phyloP scores from a whole-genome alignment of 2,113 vertebrate species.

The Mirounga angustirostris region DNA sequence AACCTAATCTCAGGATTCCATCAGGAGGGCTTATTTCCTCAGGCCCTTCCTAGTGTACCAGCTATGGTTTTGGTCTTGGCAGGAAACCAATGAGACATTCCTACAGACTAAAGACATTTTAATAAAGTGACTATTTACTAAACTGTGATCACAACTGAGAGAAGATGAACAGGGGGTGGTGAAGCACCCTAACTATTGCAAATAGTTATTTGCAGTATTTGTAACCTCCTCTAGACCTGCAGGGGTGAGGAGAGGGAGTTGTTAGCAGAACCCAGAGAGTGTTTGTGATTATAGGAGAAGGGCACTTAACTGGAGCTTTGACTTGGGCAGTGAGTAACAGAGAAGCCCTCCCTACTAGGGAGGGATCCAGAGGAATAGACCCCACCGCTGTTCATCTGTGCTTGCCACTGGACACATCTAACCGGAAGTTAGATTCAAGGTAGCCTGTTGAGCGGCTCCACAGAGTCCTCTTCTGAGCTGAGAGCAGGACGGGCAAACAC shows the following conservation, averaged over 20 bases:
- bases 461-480: not conserved
- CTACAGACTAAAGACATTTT: not conserved
- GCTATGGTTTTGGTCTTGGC: not conserved
- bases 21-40: not conserved
- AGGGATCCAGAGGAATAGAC: not conserved
- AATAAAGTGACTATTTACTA: not conserved
- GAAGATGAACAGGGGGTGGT: not conserved
- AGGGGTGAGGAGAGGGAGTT: not conserved
- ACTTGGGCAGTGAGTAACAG: not conserved
- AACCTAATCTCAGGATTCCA: not conserved
- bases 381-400: not conserved
- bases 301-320: not conserved
- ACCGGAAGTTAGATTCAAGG: not conserved
- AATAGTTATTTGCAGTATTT: no score
- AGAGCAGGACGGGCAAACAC: not conserved
- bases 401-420: not conserved
- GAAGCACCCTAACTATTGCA: not conserved
- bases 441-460: rapidly evolving
- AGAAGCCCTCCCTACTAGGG: not conserved
- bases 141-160: not conserved
- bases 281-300: not conserved
- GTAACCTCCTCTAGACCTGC: not conserved
- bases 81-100: not conserved
- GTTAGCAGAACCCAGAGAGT: not conserved
- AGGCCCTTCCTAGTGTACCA: not conserved